phyloP scores from a whole-genome alignment of 2,797 vertebrate genomes.

The Malurus splendens region DNA sequence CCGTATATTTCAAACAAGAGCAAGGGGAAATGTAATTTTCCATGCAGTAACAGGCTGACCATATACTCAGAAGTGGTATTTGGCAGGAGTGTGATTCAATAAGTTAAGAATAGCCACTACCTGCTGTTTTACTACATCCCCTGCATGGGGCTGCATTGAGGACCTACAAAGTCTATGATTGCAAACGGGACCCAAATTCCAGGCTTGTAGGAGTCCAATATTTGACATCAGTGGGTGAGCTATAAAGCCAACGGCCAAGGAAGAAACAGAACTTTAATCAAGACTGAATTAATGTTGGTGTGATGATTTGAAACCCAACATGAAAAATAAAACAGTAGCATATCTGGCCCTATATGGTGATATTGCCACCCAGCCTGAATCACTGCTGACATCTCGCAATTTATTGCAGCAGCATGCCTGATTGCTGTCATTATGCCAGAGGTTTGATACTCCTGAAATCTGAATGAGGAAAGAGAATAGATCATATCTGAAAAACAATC shows the following conservation, averaged over 20 bases:
- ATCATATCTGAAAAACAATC: slow-evolving; percentile 4
- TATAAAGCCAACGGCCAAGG: background rate
- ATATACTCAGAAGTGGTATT: slow-evolving; percentile 4
- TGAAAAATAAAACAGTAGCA: background rate
- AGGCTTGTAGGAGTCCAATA: background rate
- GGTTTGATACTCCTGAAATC: slow-evolving; percentile 6
- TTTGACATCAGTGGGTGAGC: slow-evolving; percentile 7
- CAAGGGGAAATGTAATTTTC: slow-evolving; percentile 37
- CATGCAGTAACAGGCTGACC: background rate
- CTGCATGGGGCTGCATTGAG: background rate
- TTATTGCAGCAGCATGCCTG: background rate
- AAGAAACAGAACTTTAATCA: background rate
- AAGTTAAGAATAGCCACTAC: background rate
- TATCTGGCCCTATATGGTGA: background rate
- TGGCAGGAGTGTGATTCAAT: slow-evolving; percentile 6
- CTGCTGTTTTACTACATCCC: background rate
- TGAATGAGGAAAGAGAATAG: background rate
- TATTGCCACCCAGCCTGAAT: background rate
- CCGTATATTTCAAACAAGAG: background rate
- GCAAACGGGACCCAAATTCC: background rate
- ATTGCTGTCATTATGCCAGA: slow-evolving; percentile 11
- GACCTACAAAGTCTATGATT: background rate
- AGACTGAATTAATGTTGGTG: background rate
- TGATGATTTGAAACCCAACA: background rate
- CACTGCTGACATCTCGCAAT: background rate